Evolutionary conservation across 2,888 invertebrate genomes (phyloP), one percentile per base, ranked within the genome.

Genomic region (Rhorus exstirpatorius): DNA sequence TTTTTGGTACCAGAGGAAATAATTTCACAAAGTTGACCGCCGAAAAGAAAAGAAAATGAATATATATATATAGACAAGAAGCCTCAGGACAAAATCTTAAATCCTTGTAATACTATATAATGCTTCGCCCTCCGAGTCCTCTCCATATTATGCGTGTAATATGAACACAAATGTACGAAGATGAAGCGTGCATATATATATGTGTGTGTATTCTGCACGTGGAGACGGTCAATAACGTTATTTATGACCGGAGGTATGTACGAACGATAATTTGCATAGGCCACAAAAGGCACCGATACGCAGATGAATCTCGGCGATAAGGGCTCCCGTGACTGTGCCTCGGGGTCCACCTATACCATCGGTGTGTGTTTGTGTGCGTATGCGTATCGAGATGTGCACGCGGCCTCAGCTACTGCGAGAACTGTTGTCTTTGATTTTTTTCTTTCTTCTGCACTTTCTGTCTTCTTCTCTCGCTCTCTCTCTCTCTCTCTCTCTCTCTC

Each of bases 211-310:
- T 78, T 74, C 76, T 75, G 77, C 65, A 78, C 81, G 70, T 75
- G 75, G 80, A 79, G 84, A 87, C 85, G 86, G 87, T 89, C 89
- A 89, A 90, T 89, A 90, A 88, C 86, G 88, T 90, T 88, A 90
- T 90, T 90, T 90, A 90, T 89, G 86, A 85, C 79, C 83, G 81
- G 85, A 85, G 63, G 46, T 76, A 76, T 86, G 70, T 76, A 86
- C 86, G 85, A 86, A 87, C 88, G 86, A 87, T 87, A 89, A 90
- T 90, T 90, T 90, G 90, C 90, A 90, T 90, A 89, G 88, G 86
- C 88, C 86, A 89, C 89, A 89, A 90, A 89, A 90, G 89, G 88
- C 84, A 89, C 88, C 90, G 89, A 89, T 88, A 89, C 88, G 83
- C 86, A 89, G 90, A 90, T 90, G 87, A 88, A 89, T 88, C 88